Conservation (phyloP, 1,140 invertebrate species). For the Gonioctena quinquepunctata region DNA sequence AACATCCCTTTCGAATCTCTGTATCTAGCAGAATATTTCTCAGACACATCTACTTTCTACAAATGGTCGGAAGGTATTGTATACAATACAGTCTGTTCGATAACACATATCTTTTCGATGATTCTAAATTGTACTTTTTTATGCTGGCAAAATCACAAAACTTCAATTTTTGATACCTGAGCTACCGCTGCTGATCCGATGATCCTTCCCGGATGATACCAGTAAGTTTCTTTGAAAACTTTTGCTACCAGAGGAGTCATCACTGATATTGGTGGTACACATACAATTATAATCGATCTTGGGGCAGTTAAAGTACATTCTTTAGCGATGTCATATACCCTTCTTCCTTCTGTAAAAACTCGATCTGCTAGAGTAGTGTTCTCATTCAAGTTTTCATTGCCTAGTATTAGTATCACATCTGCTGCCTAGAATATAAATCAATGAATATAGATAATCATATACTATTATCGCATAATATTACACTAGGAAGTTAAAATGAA, state of each 20-base stretch:
- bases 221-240: slow-evolving; percentile 47
- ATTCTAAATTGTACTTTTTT: too few relatives aligned
- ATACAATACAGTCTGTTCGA: too few relatives aligned
- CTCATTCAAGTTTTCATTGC: slow-evolving; percentile 20
- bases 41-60: too few relatives aligned
- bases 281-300: slow-evolving; percentile 43
- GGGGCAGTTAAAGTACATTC: slow-evolving; percentile 43
- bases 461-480: too few relatives aligned
- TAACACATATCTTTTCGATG: too few relatives aligned
- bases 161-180: slow-evolving; percentile 31
- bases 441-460: too few relatives aligned
- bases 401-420: slow-evolving; percentile 46
- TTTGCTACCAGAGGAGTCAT: slow-evolving; percentile 40
- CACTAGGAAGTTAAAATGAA: too few relatives aligned
- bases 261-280: slow-evolving; percentile 43
- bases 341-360: slow-evolving; percentile 40
- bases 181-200: slow-evolving; percentile 42
- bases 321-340: slow-evolving; percentile 37
- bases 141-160: too few relatives aligned
- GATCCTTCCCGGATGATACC: slow-evolving; percentile 51
- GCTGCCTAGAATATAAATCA: slow-evolving; percentile 37
- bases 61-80: too few relatives aligned
- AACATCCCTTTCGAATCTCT: too few relatives aligned
- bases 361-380: slow-evolving; percentile 29
- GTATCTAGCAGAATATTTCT: too few relatives aligned